These are phyloP conservation scores for Cephus sareptanus DNA, from an alignment of 2,888 invertebrate genomes.

Conservation along the genomic window DNA sequence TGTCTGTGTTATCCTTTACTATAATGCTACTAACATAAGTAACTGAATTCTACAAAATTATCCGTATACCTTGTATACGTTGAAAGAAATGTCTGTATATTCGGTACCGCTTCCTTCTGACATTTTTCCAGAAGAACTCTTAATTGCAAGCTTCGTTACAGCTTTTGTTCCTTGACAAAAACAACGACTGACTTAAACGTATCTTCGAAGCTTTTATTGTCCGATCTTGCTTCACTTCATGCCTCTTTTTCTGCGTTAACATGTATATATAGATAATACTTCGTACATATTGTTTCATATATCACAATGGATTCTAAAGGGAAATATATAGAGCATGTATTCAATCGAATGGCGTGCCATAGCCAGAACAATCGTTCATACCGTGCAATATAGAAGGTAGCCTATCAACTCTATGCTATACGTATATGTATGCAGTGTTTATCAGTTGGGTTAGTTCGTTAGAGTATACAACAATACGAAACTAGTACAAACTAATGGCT, in stretches of 20 bases:
- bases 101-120: constrained; percentile 1
- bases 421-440: background rate
- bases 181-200: background rate
- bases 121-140: constrained; percentile 14
- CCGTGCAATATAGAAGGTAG: background rate
- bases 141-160: constrained; percentile 16
- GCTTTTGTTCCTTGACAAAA: background rate
- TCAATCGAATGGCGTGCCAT: background rate
- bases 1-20: background rate
- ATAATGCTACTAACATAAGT: background rate
- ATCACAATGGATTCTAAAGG: background rate
- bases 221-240: background rate
- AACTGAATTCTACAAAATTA: background rate
- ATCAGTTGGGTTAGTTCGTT: background rate
- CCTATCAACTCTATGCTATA: background rate
- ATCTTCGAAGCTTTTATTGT: background rate
- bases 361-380: background rate
- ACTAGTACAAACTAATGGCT: background rate
- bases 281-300: background rate
- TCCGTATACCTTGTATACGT: background rate
- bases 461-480: background rate
- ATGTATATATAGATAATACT: background rate
- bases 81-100: background rate
- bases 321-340: background rate
- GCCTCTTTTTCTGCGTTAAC: background rate